These are phyloP conservation scores for Luperina testacea DNA, from an alignment of 2,888 invertebrate species.

Conservation along the genomic window DNA sequence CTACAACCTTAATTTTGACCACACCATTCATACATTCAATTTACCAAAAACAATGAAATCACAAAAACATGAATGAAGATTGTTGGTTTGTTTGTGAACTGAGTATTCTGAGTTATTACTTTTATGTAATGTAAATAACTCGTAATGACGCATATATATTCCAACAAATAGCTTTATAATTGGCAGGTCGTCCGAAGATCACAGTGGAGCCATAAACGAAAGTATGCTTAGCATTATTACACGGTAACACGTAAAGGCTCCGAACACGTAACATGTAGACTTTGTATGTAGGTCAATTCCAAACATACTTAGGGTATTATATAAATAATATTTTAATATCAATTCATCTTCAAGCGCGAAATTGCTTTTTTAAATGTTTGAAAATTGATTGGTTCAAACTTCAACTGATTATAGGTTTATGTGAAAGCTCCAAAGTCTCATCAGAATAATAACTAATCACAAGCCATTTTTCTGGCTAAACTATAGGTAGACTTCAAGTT, in stretches of 20 bases:
- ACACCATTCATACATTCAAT: neutral
- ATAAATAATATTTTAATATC: neutral
- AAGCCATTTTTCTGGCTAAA: neutral
- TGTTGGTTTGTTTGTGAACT: slow-evolving; percentile 24
- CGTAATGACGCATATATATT: slow-evolving; percentile 70
- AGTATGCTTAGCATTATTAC: slow-evolving; percentile 61
- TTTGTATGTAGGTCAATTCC: slow-evolving; percentile 55
- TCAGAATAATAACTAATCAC: neutral
- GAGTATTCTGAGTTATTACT: slow-evolving; percentile 25
- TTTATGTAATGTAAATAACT: slow-evolving; percentile 63
- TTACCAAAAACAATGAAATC: slow-evolving; percentile 8
- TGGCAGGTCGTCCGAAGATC: slow-evolving; percentile 68
- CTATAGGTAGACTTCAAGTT: neutral
- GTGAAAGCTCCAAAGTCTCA: neutral
- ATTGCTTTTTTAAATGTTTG: slow-evolving; percentile 11
- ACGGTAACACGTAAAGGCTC: slow-evolving; percentile 47
- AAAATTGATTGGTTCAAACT: slow-evolving; percentile 33
- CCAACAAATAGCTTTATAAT: slow-evolving; percentile 81
- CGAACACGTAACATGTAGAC: slow-evolving; percentile 47
- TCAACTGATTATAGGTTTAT: neutral
- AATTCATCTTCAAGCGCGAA: neutral
- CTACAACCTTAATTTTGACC: neutral
- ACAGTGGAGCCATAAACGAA: slow-evolving; percentile 65
- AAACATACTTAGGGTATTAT: slow-evolving; percentile 19
- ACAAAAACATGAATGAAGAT: slow-evolving; percentile 9